Percentiles rank a stretch among this genome's conserved stretches.
These are phyloP conservation scores for Pseudobourletiella spinata DNA, from an alignment of 1,140 invertebrate genomes.

Conservation along the genomic window DNA sequence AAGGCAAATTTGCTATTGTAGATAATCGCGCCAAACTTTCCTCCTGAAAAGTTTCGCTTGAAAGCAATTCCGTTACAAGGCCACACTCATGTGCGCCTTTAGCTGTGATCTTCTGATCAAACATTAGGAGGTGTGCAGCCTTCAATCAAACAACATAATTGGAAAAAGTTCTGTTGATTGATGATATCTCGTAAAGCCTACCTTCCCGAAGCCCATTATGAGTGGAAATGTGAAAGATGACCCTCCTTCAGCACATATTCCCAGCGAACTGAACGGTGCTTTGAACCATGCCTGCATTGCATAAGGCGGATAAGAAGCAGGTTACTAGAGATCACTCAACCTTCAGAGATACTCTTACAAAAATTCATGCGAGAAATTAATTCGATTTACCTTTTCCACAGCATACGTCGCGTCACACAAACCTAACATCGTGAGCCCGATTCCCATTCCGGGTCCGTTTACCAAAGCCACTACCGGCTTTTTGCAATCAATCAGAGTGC, in stretches of 20 bases:
- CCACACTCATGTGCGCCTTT: constrained; percentile 59
- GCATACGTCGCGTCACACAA: neutral
- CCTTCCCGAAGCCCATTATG: constrained; percentile 48
- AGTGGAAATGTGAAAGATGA: constrained; percentile 52
- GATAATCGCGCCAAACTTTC: too few relatives aligned
- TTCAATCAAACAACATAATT: constrained; percentile 25
- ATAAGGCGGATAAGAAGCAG: neutral
- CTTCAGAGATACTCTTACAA: neutral
- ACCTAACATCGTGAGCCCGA: neutral
- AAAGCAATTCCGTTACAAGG: constrained; percentile 60
- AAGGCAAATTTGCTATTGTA: constrained; percentile 32
- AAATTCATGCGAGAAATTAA: neutral
- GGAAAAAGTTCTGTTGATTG: too few relatives aligned
- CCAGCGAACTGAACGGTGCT: constrained; percentile 50
- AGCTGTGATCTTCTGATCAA: constrained; percentile 68
- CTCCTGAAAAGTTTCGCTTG: constrained; percentile 47
- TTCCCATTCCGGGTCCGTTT: neutral
- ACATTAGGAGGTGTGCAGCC: constrained; percentile 68
- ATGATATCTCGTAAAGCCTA: too few relatives aligned
- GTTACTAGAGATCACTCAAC: neutral
- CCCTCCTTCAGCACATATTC: constrained; percentile 51
- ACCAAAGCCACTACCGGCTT: constrained; percentile 2
- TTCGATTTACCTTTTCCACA: neutral
- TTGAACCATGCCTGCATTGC: constrained; percentile 45
- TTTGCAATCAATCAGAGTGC: neutral